Evolutionary conservation across 1,140 invertebrate genomes (phyloP).

Genomic region (Lethrus apterus): DNA sequence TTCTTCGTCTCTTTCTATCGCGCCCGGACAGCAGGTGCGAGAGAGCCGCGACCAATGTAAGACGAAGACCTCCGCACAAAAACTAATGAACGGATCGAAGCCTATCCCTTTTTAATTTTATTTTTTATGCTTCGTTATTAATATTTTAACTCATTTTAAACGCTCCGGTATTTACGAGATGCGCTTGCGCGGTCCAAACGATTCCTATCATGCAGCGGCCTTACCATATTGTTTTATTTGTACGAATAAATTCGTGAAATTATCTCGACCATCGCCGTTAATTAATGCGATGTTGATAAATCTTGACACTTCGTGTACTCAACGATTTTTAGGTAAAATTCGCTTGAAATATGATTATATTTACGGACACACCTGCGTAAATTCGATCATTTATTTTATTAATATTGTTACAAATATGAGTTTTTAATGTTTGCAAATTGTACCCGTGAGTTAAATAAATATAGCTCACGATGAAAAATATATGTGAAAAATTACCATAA

Average conservation of each 20-base stretch:
- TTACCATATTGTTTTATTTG: slow-evolving; percentile 15
- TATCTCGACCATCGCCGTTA: slow-evolving; percentile 23
- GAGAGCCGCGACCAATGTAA: background rate
- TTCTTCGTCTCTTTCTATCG: slow-evolving; percentile 11
- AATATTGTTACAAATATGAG: too few relatives aligned
- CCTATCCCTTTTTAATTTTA: slow-evolving; percentile 30
- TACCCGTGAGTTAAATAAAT: too few relatives aligned
- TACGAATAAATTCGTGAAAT: slow-evolving; percentile 28
- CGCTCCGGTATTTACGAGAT: slow-evolving; percentile 18
- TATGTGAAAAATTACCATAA: too few relatives aligned
- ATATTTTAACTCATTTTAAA: slow-evolving; percentile 35
- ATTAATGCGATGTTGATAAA: slow-evolving; percentile 21
- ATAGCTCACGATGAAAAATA: too few relatives aligned
- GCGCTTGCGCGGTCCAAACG: slow-evolving; percentile 6
- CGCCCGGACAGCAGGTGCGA: background rate
- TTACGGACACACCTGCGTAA: too few relatives aligned
- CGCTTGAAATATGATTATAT: too few relatives aligned
- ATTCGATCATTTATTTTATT: too few relatives aligned
- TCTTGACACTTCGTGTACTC: background rate
- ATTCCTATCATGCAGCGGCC: slow-evolving; percentile 11
- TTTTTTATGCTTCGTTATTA: slow-evolving; percentile 34
- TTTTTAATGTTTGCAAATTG: too few relatives aligned
- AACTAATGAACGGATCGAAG: slow-evolving; percentile 36
- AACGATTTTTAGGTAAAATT: too few relatives aligned
- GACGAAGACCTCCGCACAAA: slow-evolving; percentile 19